Percentiles rank a stretch among this genome's conserved stretches.
These are phyloP conservation scores for Cephus pulcher DNA, from an alignment of 2,888 invertebrate genomes.

Conservation along the genomic window DNA sequence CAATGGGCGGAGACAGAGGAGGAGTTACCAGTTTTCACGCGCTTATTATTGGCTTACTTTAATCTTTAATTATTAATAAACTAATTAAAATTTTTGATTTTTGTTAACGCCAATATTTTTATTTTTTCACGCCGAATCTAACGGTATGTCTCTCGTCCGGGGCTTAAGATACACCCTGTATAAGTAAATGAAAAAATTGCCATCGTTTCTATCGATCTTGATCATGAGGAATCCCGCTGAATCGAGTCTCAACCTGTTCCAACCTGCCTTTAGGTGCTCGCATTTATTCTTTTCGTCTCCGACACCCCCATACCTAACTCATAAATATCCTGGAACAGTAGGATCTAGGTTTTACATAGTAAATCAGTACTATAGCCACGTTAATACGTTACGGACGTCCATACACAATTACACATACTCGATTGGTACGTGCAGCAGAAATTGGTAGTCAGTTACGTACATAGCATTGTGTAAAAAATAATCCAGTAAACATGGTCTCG, in stretches of 20 bases:
- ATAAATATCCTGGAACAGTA: background rate
- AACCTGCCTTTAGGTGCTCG: background rate
- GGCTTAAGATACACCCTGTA: too few species aligned
- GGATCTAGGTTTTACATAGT: background rate
- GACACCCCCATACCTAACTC: background rate
- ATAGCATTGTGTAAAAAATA: background rate
- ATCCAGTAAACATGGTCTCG: background rate
- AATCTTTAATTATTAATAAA: too few species aligned
- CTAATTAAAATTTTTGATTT: too few species aligned
- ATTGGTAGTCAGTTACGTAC: background rate
- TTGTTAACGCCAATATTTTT: too few species aligned
- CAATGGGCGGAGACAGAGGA: too few species aligned
- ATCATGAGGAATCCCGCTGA: background rate
- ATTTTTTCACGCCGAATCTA: too few species aligned
- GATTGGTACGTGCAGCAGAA: background rate
- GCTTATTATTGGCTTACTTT: too few species aligned
- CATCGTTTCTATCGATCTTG: background rate
- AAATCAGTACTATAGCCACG: background rate
- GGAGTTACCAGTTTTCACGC: too few species aligned
- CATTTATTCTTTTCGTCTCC: background rate
- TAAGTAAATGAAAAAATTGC: background rate
- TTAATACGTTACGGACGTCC: background rate
- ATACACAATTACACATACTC: background rate
- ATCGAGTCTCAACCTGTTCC: background rate
- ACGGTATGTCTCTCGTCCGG: too few species aligned